These are phyloP conservation scores for Muscidifurax raptorellus DNA, from an alignment of 1,140 invertebrate genomes.

Conservation along the genomic window DNA sequence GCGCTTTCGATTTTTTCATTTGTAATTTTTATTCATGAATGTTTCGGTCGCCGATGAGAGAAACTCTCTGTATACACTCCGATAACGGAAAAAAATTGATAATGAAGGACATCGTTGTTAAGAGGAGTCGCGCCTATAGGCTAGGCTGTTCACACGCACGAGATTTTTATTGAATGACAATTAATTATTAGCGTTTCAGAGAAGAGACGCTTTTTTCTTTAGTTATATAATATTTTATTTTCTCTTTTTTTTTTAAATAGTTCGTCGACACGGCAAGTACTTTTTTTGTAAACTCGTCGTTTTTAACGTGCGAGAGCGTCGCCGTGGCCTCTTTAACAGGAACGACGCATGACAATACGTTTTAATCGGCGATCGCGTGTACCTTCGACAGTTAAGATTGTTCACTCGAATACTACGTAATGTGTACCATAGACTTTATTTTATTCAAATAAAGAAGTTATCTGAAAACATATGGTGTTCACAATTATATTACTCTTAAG, in stretches of 20 bases:
- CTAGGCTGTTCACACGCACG: slow-evolving; percentile 13
- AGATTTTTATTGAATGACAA: slow-evolving; percentile 36
- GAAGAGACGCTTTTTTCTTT: slow-evolving; percentile 16
- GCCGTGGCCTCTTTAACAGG: not conserved
- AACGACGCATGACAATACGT: not conserved
- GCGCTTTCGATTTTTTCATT: slow-evolving; percentile 26
- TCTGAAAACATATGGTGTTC: slow-evolving; percentile 1
- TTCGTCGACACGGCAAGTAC: slow-evolving; percentile 6
- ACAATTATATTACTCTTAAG: not conserved
- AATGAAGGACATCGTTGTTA: not conserved
- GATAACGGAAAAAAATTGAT: not conserved
- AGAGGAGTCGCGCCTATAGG: not conserved
- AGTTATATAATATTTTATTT: slow-evolving; percentile 4
- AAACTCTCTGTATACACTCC: not conserved
- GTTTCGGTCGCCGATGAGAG: not conserved
- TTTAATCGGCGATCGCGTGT: slow-evolving; percentile 28
- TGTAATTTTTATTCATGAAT: not conserved
- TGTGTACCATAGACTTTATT: slow-evolving; percentile 49
- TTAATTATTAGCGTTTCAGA: slow-evolving; percentile 37
- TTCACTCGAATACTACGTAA: slow-evolving; percentile 40
- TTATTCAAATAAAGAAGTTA: slow-evolving; percentile 47
- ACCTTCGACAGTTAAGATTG: slow-evolving; percentile 33
- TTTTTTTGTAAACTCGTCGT: slow-evolving; percentile 24
- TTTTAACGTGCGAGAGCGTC: slow-evolving; percentile 7
- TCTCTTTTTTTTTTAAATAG: slow-evolving; percentile 42